phyloP scores from a whole-genome alignment of 2,888 invertebrate genomes.

The Perizoma affinitatum region DNA sequence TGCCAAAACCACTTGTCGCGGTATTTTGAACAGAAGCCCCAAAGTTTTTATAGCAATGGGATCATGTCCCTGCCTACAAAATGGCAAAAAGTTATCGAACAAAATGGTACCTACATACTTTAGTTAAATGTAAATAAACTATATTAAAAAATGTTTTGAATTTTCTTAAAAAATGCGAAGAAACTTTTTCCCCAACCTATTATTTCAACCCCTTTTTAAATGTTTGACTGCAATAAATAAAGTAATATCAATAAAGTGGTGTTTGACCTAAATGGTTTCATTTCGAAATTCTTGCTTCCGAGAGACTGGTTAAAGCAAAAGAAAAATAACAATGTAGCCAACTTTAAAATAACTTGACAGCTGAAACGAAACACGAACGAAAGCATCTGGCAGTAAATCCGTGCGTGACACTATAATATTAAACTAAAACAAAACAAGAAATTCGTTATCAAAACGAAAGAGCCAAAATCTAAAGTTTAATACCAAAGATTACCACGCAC shows the following conservation, averaged over 20 bases:
- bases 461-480: slow-evolving; percentile 18
- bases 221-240: slow-evolving; percentile 48
- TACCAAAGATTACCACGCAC: slow-evolving; percentile 26
- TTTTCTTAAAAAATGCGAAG: too few species aligned
- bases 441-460: slow-evolving; percentile 13
- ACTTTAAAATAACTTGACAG: slow-evolving; percentile 33
- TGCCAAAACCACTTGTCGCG: too few species aligned
- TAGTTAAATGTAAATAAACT: too few species aligned
- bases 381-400: slow-evolving; percentile 30
- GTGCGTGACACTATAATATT: slow-evolving; percentile 32
- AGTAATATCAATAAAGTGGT: slow-evolving; percentile 47
- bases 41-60: too few species aligned
- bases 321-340: slow-evolving; percentile 15
- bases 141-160: too few species aligned
- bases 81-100: too few species aligned
- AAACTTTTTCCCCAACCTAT: too few species aligned
- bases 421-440: slow-evolving; percentile 10
- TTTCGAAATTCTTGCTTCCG: not conserved
- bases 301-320: not conserved
- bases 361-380: slow-evolving; percentile 30
- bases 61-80: too few species aligned
- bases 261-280: slow-evolving; percentile 45
- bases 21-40: too few species aligned
- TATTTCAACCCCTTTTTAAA: slow-evolving; percentile 60
- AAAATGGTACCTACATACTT: too few species aligned